Percentiles rank a stretch among this genome's conserved stretches.
These are phyloP conservation scores for Passer montanus DNA, from an alignment of 2,113 vertebrate genomes.

Conservation along the genomic window DNA sequence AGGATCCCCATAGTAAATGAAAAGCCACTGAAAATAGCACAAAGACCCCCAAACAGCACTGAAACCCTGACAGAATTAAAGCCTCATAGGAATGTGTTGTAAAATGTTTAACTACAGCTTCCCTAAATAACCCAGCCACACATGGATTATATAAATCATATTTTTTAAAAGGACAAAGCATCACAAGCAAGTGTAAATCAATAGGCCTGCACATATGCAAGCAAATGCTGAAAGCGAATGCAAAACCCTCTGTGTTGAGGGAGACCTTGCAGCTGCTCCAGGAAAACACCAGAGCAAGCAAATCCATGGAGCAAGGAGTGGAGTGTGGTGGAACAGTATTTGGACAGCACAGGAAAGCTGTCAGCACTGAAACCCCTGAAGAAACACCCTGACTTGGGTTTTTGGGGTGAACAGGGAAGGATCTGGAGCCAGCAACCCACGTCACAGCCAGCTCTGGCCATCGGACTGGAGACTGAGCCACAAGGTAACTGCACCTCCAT, in stretches of 20 bases:
- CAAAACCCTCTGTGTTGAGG: not conserved
- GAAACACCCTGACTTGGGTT: not conserved
- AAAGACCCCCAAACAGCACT: not conserved
- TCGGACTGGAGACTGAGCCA: not conserved
- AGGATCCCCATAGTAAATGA: not conserved
- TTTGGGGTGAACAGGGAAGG: not conserved
- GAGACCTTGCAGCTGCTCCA: not conserved
- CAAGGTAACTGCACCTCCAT: not conserved
- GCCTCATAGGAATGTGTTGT: not conserved
- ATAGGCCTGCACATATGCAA: not conserved
- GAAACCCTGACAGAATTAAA: not conserved
- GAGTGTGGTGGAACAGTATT: not conserved
- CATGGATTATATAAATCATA: not conserved
- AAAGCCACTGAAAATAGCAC: not conserved
- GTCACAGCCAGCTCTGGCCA: not conserved
- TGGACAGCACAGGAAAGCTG: not conserved
- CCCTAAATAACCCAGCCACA: not conserved
- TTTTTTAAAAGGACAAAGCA: not conserved
- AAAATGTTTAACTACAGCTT: not conserved
- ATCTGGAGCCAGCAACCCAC: not conserved
- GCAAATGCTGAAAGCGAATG: rapidly evolving
- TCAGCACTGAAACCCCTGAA: not conserved
- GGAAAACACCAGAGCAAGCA: not conserved
- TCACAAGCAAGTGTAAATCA: not conserved
- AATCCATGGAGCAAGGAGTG: not conserved